Percentiles rank a stretch among this genome's conserved stretches.
These are phyloP conservation scores for Mycteria americana DNA, from an alignment of 2,797 vertebrate genomes.

Conservation along the genomic window DNA sequence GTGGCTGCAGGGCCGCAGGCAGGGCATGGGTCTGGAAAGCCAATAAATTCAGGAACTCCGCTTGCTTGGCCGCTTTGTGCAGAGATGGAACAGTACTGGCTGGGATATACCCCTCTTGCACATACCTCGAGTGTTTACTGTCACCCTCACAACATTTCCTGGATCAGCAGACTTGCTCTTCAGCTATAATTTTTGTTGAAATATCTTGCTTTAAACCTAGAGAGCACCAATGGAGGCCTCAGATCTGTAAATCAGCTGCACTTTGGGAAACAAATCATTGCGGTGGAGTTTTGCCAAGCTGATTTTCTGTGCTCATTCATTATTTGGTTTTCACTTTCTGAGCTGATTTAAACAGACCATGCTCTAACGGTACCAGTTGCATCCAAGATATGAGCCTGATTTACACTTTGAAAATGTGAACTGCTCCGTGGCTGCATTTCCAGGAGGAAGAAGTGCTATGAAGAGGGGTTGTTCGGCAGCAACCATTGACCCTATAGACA, in stretches of 20 bases:
- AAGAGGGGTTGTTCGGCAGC: accelerated
- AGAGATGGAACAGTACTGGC: background rate
- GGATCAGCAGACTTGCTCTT: slow-evolving; percentile 13
- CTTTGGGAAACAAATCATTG: slow-evolving; percentile 42
- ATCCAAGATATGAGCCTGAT: slow-evolving; percentile 25
- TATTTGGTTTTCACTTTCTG: slow-evolving; percentile 49
- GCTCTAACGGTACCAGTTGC: slow-evolving; percentile 12
- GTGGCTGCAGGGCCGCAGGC: accelerated
- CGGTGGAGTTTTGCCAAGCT: slow-evolving; percentile 34
- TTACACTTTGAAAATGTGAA: background rate
- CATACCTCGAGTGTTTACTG: background rate
- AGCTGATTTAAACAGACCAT: slow-evolving; percentile 32
- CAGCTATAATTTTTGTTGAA: slow-evolving; percentile 58
- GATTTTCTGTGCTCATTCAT: slow-evolving; percentile 46
- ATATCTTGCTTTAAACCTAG: slow-evolving; percentile 41
- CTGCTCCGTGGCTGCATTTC: background rate
- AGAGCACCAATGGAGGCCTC: background rate
- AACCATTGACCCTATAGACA: background rate
- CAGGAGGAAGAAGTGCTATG: background rate
- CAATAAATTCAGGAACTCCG: background rate
- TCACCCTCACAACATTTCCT: slow-evolving; percentile 43
- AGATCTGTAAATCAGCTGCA: slow-evolving; percentile 51
- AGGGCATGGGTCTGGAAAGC: background rate
- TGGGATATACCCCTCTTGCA: background rate
- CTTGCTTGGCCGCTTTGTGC: background rate